phyloP scores from a whole-genome alignment of 2,797 vertebrate genomes.

The Carcharodon carcharias region DNA sequence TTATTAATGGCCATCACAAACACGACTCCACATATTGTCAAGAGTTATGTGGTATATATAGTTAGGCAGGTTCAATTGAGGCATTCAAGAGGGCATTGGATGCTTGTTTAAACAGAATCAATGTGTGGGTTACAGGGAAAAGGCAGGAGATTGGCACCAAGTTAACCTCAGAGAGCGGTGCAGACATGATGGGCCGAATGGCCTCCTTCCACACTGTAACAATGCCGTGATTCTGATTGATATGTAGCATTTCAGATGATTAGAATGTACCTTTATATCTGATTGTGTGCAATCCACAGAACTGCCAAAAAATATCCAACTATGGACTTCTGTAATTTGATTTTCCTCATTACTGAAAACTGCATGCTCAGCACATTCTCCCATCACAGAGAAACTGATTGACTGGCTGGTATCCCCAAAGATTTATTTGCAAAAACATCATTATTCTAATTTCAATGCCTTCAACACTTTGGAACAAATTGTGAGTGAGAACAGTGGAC shows the following conservation, averaged over 20 bases:
- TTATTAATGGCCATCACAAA: not conserved
- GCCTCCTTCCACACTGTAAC: no score
- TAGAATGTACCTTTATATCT: not conserved
- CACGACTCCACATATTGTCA: not conserved
- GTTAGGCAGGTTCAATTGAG: no score
- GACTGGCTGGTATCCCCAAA: not conserved
- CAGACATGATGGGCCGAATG: no score
- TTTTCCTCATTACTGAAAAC: slow-evolving; percentile 10
- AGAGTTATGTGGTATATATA: no score
- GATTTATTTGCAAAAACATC: not conserved
- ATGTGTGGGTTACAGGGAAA: no score
- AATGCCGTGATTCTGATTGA: no score
- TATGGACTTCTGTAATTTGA: not conserved
- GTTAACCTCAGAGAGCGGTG: no score
- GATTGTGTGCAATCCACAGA: not conserved
- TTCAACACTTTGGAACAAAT: not conserved
- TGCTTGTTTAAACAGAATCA: no score
- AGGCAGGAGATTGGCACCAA: no score
- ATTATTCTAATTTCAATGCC: slow-evolving; percentile 11
- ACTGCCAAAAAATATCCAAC: not conserved
- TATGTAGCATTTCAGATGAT: not conserved
- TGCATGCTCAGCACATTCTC: slow-evolving; percentile 1
- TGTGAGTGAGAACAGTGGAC: not conserved
- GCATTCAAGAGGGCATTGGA: no score
- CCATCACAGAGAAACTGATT: not conserved